Conservation (phyloP, 2,888 invertebrate genomes). For the Drosophila tanythrix region DNA sequence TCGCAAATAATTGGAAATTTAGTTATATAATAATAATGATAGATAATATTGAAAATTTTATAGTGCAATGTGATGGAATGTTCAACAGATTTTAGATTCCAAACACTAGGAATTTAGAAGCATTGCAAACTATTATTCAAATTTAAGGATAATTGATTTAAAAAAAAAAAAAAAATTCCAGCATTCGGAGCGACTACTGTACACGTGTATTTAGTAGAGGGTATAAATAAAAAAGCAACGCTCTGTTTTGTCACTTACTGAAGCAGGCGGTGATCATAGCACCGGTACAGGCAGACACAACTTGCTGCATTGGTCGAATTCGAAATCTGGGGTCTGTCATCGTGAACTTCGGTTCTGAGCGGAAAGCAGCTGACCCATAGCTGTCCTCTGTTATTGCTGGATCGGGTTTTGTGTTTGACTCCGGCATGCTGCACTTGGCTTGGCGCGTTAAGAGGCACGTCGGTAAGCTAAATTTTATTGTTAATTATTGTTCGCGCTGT, state of each 20-base stretch:
- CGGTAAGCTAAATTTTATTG: constrained; percentile 35
- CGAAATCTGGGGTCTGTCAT: constrained; percentile 91
- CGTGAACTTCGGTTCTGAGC: constrained; percentile 25
- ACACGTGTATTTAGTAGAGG: not conserved
- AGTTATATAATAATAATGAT: not conserved
- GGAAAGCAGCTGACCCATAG: constrained; percentile 5
- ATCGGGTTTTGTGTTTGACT: constrained; percentile 33
- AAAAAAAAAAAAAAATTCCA: not conserved
- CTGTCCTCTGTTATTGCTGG: not conserved
- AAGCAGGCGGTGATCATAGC: constrained; percentile 95
- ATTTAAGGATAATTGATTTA: not conserved
- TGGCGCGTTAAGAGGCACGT: constrained; percentile 29
- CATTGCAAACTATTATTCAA: not conserved
- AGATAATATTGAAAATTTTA: not conserved
- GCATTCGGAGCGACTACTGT: not conserved
- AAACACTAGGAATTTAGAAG: not conserved
- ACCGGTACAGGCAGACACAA: constrained; percentile 88
- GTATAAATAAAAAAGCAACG: not conserved
- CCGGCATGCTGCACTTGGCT: constrained; percentile 24
- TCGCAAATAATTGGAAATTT: not conserved
- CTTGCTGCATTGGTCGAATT: constrained; percentile 85
- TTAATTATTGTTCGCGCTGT: constrained; percentile 11
- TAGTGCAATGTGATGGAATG: not conserved
- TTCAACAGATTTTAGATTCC: not conserved
- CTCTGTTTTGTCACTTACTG: constrained; percentile 86